phyloP scores from a whole-genome alignment of 2,888 invertebrate species.

The Caenorhabditis uteleia region DNA sequence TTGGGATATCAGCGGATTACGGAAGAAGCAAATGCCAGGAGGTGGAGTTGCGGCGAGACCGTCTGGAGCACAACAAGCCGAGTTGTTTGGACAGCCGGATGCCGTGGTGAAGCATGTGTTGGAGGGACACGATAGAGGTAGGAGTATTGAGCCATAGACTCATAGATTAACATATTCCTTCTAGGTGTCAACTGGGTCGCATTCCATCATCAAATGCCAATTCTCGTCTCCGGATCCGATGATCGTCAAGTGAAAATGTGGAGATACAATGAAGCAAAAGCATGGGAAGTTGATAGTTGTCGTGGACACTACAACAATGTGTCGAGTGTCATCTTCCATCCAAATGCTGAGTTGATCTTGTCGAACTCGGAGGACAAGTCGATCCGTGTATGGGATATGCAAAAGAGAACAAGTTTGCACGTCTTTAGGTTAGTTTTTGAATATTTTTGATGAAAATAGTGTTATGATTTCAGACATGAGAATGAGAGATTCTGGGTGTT shows the following conservation, averaged over 20 bases:
- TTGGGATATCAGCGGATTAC: constrained; percentile 85
- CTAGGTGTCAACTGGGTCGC: constrained; percentile 95
- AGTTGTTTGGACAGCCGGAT: constrained; percentile 83
- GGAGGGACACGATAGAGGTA: constrained; percentile 80
- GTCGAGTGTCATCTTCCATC: constrained; percentile 94
- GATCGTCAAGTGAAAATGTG: constrained; percentile 95
- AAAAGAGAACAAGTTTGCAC: constrained; percentile 87
- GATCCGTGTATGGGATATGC: constrained; percentile 98
- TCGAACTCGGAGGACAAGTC: constrained; percentile 98
- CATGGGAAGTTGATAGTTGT: constrained; percentile 95
- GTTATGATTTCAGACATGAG: constrained; percentile 76
- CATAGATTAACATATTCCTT: constrained; percentile 1
- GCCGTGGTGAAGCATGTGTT: constrained; percentile 72
- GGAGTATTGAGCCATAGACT: too few relatives aligned
- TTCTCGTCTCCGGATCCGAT: constrained; percentile 97
- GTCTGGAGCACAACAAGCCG: constrained; percentile 76
- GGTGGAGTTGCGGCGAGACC: constrained; percentile 77
- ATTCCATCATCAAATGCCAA: constrained; percentile 91
- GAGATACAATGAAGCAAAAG: constrained; percentile 79
- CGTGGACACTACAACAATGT: constrained; percentile 99
- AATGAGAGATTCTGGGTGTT: constrained; percentile 98
- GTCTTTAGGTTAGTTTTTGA: constrained; percentile 78
- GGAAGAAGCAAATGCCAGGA: constrained; percentile 93
- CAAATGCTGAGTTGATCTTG: constrained; percentile 89
- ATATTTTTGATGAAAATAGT: not conserved